Evolutionary conservation across 2,797 vertebrate species (phyloP), one percentile per base, ranked within the genome.

Genomic region (Protonibea diacanthus): DNA sequence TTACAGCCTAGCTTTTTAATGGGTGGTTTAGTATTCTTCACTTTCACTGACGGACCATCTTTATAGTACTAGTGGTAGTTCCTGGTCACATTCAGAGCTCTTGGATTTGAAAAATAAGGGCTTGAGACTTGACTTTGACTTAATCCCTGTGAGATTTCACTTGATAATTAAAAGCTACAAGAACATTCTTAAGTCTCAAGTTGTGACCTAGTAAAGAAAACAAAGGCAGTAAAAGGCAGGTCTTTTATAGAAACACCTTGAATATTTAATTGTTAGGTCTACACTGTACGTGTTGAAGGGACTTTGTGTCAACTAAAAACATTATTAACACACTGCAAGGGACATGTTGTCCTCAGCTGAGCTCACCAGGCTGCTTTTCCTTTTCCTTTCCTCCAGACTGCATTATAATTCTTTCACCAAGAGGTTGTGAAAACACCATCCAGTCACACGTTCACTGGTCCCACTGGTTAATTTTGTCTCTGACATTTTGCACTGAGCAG

Each of bases 381-480:
- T 48, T 52, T 40, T 29, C 25, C 6, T 29, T 68, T 49, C 27
- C 9, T 48, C 47, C 56, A 68, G 11, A 45, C 21, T 18, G n/a
- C 38, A 62, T 49, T 52, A 18, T 49, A 25, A 64, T 21, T 59
- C 62, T 58, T 68, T 45, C n/a, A 38, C 20, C 27, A 38, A 40
- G 56, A 71, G 29, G 21, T 18, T 9, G 27, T 53, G 53, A 60
- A 76, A 59, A 64, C n/a, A 60, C 33, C 42, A 38, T 49, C 62
- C 27, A 58, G 45, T 87, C 66, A 57, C 23, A 79, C 20, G 10
- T 65, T 57, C 13, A 27, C 75, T 65, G 71, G 62, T 77, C 75
- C 33, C 29, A 55, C 55, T 63, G 21, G 60, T 67, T 69, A 62
- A 75, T 85, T 83, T 70, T 29, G 63, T 65, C 64, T 45, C 53